These are phyloP conservation scores for Drosophila nigrodunni DNA, from an alignment of 1,140 invertebrate genomes.

Conservation along the genomic window DNA sequence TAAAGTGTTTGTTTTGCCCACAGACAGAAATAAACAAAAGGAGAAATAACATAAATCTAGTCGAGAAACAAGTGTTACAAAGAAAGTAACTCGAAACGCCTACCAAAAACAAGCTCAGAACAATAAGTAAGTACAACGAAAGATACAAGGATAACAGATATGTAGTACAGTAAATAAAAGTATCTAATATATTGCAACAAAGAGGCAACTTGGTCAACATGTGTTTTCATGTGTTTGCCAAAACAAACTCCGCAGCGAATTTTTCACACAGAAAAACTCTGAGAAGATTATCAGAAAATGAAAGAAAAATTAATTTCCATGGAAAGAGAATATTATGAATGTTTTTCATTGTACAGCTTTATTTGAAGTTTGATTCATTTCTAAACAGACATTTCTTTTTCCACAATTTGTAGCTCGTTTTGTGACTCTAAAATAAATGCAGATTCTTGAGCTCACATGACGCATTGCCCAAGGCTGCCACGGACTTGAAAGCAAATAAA, in stretches of 20 bases:
- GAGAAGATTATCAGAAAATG: background rate
- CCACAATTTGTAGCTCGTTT: background rate
- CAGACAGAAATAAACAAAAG: conserved; percentile 45
- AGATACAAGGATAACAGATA: conserved; percentile 13
- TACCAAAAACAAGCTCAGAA: conserved; percentile 32
- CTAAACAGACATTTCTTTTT: background rate
- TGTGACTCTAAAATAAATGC: conserved; percentile 11
- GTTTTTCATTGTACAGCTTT: background rate
- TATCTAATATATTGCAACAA: conserved; percentile 57
- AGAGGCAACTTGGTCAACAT: conserved; percentile 35
- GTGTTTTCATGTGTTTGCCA: background rate
- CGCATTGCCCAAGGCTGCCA: conserved; percentile 39
- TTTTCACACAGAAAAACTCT: background rate
- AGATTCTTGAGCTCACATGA: conserved; percentile 29
- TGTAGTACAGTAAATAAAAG: conserved; percentile 53
- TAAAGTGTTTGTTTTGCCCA: conserved; percentile 64
- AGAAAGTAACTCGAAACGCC: conserved; percentile 69
- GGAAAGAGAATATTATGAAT: background rate
- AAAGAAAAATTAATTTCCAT: background rate
- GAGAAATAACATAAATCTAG: conserved; percentile 73
- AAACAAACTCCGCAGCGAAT: background rate
- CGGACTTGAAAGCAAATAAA: conserved; percentile 34
- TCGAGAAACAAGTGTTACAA: conserved; percentile 56
- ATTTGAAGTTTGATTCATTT: background rate
- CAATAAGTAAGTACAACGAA: conserved; percentile 20